phyloP scores from a whole-genome alignment of 2,797 vertebrate species.

The Melanotaenia boesemani region DNA sequence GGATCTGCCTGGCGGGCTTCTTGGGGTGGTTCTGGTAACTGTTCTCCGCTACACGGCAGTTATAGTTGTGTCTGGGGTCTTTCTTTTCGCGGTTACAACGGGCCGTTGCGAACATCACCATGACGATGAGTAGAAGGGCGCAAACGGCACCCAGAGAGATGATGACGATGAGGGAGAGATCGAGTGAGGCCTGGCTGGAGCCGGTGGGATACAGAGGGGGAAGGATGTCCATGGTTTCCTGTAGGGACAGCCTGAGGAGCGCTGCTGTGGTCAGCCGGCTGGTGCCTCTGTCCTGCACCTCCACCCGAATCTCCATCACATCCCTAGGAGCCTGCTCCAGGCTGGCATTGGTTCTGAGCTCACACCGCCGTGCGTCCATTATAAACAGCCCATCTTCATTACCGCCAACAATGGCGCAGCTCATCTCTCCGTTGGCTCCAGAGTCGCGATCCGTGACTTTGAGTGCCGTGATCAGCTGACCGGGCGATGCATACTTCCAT shows the following conservation, averaged over 20 bases:
- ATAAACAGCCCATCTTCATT: conserved; percentile 91
- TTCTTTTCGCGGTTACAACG: conserved; percentile 95
- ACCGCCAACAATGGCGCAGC: conserved; percentile 88
- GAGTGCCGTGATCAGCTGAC: conserved; percentile 88
- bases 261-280: conserved; percentile 88
- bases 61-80: conserved; percentile 92
- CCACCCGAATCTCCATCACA: conserved; percentile 88
- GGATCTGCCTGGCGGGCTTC: conserved; percentile 94
- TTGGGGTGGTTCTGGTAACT: conserved; percentile 98
- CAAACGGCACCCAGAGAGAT: conserved; percentile 95
- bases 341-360: conserved; percentile 92
- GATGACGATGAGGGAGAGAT: conserved; percentile 94
- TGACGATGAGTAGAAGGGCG: conserved; percentile 90
- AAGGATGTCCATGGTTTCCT: conserved; percentile 84
- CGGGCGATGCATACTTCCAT: conserved; percentile 89
- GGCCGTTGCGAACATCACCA: conserved; percentile 93
- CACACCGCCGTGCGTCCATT: conserved; percentile 92
- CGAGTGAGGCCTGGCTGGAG: conserved; percentile 84
- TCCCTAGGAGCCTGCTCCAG: conserved; percentile 84
- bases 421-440: conserved; percentile 94
- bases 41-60: conserved; percentile 93
- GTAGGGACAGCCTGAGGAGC: conserved; percentile 85
- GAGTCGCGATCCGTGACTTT: conserved; percentile 93
- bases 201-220: conserved; percentile 86
- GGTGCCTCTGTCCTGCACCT: conserved; percentile 93